Percentiles rank a stretch among this genome's conserved stretches.
Conservation (phyloP, 2,888 invertebrate species). For the Gerosis bhagava region DNA sequence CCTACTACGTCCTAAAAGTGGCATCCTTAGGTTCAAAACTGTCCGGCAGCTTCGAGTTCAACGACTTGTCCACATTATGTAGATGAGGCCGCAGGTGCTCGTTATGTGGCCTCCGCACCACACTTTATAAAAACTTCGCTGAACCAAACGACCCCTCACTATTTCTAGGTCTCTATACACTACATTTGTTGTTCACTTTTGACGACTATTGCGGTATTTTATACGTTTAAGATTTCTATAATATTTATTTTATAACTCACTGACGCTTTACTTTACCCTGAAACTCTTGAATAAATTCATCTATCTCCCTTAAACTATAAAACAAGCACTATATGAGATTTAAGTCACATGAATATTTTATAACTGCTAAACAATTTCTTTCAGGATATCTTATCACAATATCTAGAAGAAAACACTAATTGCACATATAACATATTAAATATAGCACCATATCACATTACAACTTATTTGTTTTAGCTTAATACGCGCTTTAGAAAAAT, state of each 20-base stretch:
- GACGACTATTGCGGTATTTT: not conserved
- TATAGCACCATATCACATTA: slow-evolving; percentile 48
- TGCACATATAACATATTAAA: slow-evolving; percentile 42
- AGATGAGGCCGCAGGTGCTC: slow-evolving; percentile 75
- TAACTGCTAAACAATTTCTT: too few relatives aligned
- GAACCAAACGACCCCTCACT: slow-evolving; percentile 70
- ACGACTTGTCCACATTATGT: slow-evolving; percentile 78
- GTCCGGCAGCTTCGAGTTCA: slow-evolving; percentile 59
- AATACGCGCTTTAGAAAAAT: too few relatives aligned
- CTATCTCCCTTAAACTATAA: too few relatives aligned
- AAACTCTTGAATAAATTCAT: too few relatives aligned
- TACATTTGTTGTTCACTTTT: slow-evolving; percentile 41
- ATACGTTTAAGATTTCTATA: too few relatives aligned
- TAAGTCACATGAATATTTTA: too few relatives aligned
- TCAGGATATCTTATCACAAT: slow-evolving; percentile 67
- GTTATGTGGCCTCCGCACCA: slow-evolving; percentile 64
- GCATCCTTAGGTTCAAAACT: slow-evolving; percentile 38
- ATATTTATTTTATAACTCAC: too few relatives aligned
- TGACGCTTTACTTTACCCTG: slow-evolving; percentile 20
- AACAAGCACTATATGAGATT: too few relatives aligned
- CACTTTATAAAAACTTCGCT: slow-evolving; percentile 71
- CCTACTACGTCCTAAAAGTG: slow-evolving; percentile 1
- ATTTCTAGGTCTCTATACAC: slow-evolving; percentile 61
- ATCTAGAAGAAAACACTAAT: slow-evolving; percentile 51
- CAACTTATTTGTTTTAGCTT: too few relatives aligned